Conservation (phyloP, 1,140 invertebrate genomes). For the Colletes latitarsis region DNA sequence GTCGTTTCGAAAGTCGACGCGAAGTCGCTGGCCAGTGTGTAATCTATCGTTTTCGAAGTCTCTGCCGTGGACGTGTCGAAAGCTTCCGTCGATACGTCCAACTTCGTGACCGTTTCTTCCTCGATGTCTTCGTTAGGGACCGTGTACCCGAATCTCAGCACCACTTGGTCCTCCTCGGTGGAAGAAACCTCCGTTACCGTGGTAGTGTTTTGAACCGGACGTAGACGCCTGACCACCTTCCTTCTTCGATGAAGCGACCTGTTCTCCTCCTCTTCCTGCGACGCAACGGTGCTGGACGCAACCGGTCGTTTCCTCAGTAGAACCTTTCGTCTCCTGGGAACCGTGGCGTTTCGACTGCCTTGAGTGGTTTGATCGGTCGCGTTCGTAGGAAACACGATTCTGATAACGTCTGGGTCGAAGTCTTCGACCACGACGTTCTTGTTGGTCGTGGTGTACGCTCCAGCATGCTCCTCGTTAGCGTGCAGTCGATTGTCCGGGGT, state of each 20-base stretch:
- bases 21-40: background rate
- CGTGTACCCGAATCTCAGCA: background rate
- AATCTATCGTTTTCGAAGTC: background rate
- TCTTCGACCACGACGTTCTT: background rate
- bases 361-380: background rate
- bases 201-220: conserved; percentile 54
- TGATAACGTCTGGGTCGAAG: conserved; percentile 30
- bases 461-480: background rate
- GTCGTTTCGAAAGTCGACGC: conserved; percentile 19
- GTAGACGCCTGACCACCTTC: conserved; percentile 71
- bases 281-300: conserved; percentile 19
- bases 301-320: conserved; percentile 62
- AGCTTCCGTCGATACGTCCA: conserved; percentile 3
- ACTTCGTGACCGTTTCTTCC: background rate
- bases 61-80: background rate
- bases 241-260: conserved; percentile 51
- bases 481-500: background rate
- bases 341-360: background rate
- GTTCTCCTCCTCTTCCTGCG: conserved; percentile 26
- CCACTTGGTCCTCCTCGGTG: conserved; percentile 17
- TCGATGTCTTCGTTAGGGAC: background rate
- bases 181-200: conserved; percentile 13
- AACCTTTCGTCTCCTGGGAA: conserved; percentile 63
- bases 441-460: background rate
- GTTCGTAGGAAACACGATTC: conserved; percentile 19